Base-by-base conservation (phyloP, 1,140 invertebrate species). In the Galendromus occidentalis region DNA sequence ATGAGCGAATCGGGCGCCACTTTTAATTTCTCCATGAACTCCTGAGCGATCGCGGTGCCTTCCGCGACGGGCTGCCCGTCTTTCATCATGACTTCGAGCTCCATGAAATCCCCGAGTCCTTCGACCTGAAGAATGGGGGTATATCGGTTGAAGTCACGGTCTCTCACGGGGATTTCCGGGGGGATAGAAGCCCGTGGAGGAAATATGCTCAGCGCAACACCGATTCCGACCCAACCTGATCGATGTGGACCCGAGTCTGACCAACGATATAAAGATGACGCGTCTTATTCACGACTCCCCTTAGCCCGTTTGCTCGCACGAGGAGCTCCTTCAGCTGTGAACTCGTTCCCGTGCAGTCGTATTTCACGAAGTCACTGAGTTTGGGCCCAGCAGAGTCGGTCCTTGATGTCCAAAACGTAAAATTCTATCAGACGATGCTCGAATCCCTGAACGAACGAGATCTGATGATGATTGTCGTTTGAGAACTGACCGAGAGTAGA, bases 241-340 rank as follows among this genome's bases (percentile, higher is more conserved):
- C 92, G 68, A 93, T 77, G 74, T 95, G 91, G 39, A 96, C 80
- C 68, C 91, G 80, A 7, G 90, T 93, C 72, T 91, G 86, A 0
- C 82, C 86, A 42, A 86, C 77, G 71, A 91, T 77, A 68, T 83
- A 91, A 2, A 95, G 76, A 65, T 80, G 76, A 42, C 92, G 79
- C 0, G 71, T 76, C 76, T 93, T 92, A 67, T 80, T 81, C 2
- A 91, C 82, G 28, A 78, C 73, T 7, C 85, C 86, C 68, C 79
- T 72, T 0, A 80, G 70, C 7, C 86, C 86, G 66, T 86, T 76
- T 2, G 84, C 80, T 65, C 71, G 66, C 14, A 65, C 18, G 12
- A 77, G 68, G 7, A 70, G 70, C 28, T 68, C 68, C 75, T 76
- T 59, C 65, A 71, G 69, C 42, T 47, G 18, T 22, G 29, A 67